Evolutionary conservation across 2,113 vertebrate species (phyloP).

Genomic region (Pica pica): DNA sequence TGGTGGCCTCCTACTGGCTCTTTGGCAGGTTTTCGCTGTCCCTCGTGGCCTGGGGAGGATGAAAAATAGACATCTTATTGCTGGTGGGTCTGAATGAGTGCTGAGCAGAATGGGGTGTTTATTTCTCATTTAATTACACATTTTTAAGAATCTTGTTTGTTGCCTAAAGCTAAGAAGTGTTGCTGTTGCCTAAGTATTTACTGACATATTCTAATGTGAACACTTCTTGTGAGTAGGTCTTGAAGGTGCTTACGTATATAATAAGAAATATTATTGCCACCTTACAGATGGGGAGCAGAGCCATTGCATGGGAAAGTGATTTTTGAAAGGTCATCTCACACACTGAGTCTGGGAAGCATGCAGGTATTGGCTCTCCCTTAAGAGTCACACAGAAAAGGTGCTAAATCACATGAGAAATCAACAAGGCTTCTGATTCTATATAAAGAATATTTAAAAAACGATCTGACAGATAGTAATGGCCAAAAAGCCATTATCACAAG

Average conservation of each 20-base stretch:
- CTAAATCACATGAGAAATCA: not conserved
- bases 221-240: not conserved
- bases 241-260: not conserved
- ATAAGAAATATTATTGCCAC: not conserved
- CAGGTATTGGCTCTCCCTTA: not conserved
- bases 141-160: not conserved
- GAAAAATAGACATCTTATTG: not conserved
- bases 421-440: not conserved
- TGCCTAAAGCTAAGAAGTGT: not conserved
- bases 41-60: not conserved
- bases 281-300: not conserved
- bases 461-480: not conserved
- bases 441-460: not conserved
- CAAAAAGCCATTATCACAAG: not conserved
- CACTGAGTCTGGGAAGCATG: not conserved
- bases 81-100: not conserved
- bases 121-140: not conserved
- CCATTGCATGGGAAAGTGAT: not conserved
- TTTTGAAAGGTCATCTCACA: not conserved
- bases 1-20: not conserved
- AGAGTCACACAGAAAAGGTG: not conserved
- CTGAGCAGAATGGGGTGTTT: not conserved
- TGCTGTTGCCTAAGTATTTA: not conserved
- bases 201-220: not conserved
- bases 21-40: not conserved